Conservation (phyloP, 2,113 vertebrate genomes). For the Myodes glareolus region DNA sequence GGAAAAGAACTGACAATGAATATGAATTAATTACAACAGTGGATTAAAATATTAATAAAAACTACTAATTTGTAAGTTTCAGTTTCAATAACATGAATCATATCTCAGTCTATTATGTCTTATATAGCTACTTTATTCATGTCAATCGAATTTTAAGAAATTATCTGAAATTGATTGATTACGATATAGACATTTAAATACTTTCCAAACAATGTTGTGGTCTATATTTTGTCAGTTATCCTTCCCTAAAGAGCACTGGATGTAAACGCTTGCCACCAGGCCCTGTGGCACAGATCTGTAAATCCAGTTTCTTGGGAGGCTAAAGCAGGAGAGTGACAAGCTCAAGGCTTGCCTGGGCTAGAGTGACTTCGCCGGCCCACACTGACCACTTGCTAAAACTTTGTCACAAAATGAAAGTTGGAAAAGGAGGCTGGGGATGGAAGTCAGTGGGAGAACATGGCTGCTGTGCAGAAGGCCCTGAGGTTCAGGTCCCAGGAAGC, state of each 20-base stretch:
- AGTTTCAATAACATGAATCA: constrained; percentile 6
- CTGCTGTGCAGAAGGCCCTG: neutral
- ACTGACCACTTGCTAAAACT: neutral
- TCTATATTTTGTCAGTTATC: neutral
- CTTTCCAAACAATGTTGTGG: neutral
- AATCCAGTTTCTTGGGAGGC: too few relatives aligned
- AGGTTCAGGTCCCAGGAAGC: neutral
- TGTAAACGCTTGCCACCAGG: neutral
- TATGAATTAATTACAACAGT: neutral
- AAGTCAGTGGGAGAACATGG: neutral
- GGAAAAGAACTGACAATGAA: neutral
- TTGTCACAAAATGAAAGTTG: neutral
- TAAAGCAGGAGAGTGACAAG: neutral
- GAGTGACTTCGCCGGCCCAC: neutral
- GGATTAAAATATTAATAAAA: neutral
- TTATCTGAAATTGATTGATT: neutral
- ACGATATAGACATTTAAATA: neutral
- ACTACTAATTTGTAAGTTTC: neutral
- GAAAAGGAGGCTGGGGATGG: neutral
- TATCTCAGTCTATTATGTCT: neutral
- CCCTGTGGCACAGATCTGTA: too few relatives aligned
- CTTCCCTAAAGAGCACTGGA: neutral
- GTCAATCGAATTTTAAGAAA: constrained; percentile 34
- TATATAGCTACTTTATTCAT: neutral
- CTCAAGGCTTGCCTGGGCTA: neutral